Base-by-base conservation (phyloP, 1,140 invertebrate species). In the Lordiphosa stackelbergi region DNA sequence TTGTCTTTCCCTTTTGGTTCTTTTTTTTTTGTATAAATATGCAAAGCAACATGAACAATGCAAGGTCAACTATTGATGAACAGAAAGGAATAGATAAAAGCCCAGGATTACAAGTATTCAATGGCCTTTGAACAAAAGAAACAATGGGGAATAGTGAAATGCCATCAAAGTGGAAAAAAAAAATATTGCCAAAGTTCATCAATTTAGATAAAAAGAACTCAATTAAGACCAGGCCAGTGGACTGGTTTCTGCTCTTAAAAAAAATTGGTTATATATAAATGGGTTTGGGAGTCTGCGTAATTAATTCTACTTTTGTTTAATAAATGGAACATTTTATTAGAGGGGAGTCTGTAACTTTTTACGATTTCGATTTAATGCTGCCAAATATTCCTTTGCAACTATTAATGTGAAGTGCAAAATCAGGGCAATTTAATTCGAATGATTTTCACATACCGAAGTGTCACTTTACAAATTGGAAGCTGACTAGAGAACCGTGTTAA, bases 11-110 rank as follows among this genome's bases (percentile, higher is more conserved):
- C 19, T 19, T 19, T 19, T 19, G 19, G 19, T 19, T 19, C 11
- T 11, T 24, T 48, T 48, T 11, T 48, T 34, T 48, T 53, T 24
- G 12, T 79, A 79, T 79, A 74, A 79, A 79, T 79, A 70, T 74
- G 74, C 66, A 79, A 63, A 61, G 48, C 38, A 56, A 42, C 63
- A 60, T 60, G 40, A 60, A 79, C 63, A 79, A 70, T 73, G 65
- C 66, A 69, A 79, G 71, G 61, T 81, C 70, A 79, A 48, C 16
- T 12, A 31, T 48, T 22, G 16, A 31, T 56, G 19, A 35, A 10
- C 28, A 35, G 24, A 49, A 37, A 49, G 16, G 48, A 10, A 31
- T 11, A 46, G 38, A 51, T 47, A 47, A 52, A 58, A 48, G 54
- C 41, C 48, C 51, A 36, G 59, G 55, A 35, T 31, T 13, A 28